Conservation (phyloP, 2,888 invertebrate genomes). For the Liopterus haemorrhoidalis region DNA sequence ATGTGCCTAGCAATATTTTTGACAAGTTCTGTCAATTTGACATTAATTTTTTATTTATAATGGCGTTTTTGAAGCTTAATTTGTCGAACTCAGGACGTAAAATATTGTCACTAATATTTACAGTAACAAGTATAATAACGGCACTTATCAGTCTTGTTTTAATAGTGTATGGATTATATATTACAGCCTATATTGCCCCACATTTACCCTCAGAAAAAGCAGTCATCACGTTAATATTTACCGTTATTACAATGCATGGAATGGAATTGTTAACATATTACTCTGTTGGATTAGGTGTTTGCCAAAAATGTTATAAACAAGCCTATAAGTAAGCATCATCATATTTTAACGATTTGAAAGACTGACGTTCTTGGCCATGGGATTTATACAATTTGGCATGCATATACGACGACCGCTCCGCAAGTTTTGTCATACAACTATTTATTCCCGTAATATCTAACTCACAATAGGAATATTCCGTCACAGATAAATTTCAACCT, state of each 20-base stretch:
- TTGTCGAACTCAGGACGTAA: conserved; percentile 11
- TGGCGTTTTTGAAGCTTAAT: conserved; percentile 12
- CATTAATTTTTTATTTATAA: neutral
- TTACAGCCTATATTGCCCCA: conserved; percentile 39
- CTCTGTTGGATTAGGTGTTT: conserved; percentile 41
- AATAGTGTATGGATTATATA: conserved; percentile 40
- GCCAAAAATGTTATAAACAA: conserved; percentile 41
- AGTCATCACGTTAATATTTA: conserved; percentile 43
- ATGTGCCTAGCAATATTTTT: too few species aligned
- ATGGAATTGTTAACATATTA: conserved; percentile 41
- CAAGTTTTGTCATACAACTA: too few species aligned
- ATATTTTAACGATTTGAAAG: too few species aligned
- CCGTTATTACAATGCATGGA: conserved; percentile 42
- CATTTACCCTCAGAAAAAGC: conserved; percentile 42
- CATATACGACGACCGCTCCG: too few species aligned
- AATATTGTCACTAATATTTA: conserved; percentile 9
- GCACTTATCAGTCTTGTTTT: conserved; percentile 39
- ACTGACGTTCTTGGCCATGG: too few species aligned
- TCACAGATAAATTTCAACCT: too few species aligned
- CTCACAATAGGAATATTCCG: too few species aligned
- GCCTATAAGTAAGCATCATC: conserved; percentile 44
- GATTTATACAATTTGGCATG: too few species aligned
- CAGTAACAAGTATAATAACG: conserved; percentile 37
- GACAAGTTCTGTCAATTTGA: too few species aligned
- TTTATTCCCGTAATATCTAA: too few species aligned